A percentile compares a stretch with the other conserved stretches of the same genome.
Conservation (phyloP, 2,888 invertebrate species). For the Eupithecia vulgata region DNA sequence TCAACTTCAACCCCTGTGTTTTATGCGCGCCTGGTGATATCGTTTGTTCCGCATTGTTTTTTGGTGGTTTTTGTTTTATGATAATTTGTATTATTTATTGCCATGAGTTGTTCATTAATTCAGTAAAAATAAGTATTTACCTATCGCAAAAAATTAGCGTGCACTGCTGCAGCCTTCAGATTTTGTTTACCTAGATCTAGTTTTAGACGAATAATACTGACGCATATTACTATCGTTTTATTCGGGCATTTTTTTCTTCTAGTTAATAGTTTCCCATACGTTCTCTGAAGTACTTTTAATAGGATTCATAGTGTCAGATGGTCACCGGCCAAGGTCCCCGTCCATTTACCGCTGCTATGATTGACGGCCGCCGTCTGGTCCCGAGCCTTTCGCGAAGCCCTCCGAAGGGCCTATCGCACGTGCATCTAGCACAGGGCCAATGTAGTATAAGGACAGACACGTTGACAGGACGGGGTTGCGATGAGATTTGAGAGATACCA, state of each 20-base stretch:
- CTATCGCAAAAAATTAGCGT: not conserved
- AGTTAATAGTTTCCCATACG: not conserved
- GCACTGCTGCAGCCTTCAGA: not conserved
- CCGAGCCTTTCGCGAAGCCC: not conserved
- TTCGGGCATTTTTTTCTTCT: too few relatives aligned
- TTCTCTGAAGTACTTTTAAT: not conserved
- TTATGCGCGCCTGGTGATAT: constrained; percentile 63
- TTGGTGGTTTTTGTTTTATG: constrained; percentile 56
- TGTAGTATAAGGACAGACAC: not conserved
- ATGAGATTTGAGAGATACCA: not conserved
- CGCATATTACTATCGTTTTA: too few relatives aligned
- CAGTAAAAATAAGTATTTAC: too few relatives aligned
- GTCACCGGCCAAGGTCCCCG: not conserved
- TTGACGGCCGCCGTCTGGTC: not conserved
- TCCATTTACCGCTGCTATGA: not conserved
- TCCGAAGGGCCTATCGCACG: not conserved
- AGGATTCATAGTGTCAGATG: not conserved
- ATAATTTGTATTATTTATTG: constrained; percentile 52
- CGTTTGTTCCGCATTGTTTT: constrained; percentile 53
- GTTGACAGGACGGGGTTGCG: not conserved
- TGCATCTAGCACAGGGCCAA: not conserved
- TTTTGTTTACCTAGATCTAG: too few relatives aligned
- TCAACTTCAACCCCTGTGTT: constrained; percentile 51
- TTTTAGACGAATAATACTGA: too few relatives aligned
- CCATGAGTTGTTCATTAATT: constrained; percentile 37